A percentile compares a stretch with the other conserved stretches of the same genome.
phyloP scores from a whole-genome alignment of 1,140 invertebrate species.

The Trypoxylus dichotomus region DNA sequence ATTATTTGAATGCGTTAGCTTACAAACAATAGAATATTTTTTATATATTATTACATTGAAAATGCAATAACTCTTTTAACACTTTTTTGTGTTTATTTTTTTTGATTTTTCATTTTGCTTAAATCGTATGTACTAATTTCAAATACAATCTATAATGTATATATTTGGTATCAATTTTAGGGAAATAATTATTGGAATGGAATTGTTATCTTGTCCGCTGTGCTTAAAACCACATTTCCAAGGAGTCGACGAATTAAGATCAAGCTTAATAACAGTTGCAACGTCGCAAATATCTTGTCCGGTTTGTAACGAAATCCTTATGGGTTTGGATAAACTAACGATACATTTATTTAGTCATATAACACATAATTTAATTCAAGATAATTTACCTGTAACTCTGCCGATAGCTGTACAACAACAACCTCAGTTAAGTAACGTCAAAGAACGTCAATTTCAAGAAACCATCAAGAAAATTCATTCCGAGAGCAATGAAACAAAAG shows the following conservation, averaged over 20 bases:
- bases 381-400: conserved; percentile 27
- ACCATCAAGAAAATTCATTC: background rate
- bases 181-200: background rate
- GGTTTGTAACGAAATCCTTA: conserved; percentile 71
- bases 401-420: background rate
- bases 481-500: background rate
- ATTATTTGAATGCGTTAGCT: no score
- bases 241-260: conserved; percentile 68
- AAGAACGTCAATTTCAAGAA: background rate
- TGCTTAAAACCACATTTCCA: conserved; percentile 73
- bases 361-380: conserved; percentile 31
- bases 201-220: conserved; percentile 70
- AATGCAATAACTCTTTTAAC: no score
- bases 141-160: background rate
- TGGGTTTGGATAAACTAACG: conserved; percentile 81
- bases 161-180: background rate
- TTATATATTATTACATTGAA: no score
- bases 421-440: background rate
- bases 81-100: no score
- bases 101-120: no score
- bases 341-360: conserved; percentile 79
- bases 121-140: background rate
- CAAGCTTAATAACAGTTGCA: conserved; percentile 72
- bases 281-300: conserved; percentile 74
- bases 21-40: no score